These are phyloP conservation scores for Vesta saturnalis DNA, from an alignment of 2,888 invertebrate genomes.

Conservation along the genomic window DNA sequence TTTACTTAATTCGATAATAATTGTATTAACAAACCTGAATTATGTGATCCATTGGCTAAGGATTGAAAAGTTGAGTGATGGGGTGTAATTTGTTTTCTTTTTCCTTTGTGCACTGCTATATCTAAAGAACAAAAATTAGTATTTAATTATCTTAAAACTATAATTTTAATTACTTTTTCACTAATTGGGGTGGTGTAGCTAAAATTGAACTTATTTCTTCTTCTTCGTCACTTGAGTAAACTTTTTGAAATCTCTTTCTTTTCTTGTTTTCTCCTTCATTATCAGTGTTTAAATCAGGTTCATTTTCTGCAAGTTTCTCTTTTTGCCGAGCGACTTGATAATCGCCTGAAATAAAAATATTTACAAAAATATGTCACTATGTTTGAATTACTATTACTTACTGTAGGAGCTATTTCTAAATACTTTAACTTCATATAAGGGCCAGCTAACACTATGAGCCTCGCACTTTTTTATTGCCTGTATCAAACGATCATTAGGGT, in stretches of 20 bases:
- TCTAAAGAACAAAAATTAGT: no score
- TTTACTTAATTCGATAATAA: no score
- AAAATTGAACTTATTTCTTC: background rate
- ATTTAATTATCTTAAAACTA: background rate
- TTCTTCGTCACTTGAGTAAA: background rate
- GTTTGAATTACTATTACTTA: background rate
- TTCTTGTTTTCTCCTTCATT: background rate
- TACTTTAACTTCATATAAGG: background rate
- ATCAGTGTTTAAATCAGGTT: slow-evolving; percentile 1
- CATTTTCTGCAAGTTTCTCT: background rate
- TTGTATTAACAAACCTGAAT: no score
- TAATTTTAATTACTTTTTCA: background rate
- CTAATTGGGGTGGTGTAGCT: background rate
- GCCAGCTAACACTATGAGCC: background rate
- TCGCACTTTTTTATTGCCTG: background rate
- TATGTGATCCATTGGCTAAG: no score
- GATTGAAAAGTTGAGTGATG: no score
- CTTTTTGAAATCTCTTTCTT: background rate
- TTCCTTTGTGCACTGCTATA: no score
- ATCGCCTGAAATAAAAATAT: background rate
- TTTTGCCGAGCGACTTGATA: background rate
- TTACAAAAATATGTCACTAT: background rate
- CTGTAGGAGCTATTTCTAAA: slow-evolving; percentile 1
- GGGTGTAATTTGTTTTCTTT: no score
- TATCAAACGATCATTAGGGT: background rate